Evolutionary conservation across 2,888 invertebrate genomes (phyloP), one percentile per base, ranked within the genome.

Genomic region (Synergus laeviventris): DNA sequence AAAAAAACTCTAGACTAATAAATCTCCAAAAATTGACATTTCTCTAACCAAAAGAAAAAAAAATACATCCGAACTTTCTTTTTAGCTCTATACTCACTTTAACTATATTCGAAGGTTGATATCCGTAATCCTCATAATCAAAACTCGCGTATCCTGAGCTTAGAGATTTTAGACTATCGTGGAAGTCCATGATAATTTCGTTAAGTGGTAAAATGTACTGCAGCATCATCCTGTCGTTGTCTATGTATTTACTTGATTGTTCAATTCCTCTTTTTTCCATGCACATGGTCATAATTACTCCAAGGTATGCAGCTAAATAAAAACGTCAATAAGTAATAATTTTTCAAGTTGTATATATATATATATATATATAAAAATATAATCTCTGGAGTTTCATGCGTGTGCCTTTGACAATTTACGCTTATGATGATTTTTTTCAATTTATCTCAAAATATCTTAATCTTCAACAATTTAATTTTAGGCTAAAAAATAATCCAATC

Each of bases 61-160:
- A 75, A 49, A 74, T 16, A 24, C 42, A 76, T 38, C 38, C 12
- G 21, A 70, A 11, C 11, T 59, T 42, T 21, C 8, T n/a, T 54
- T 18, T 56, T 2, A 12, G 21, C 12, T 59, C 12, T 24, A 76
- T 79, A 87, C 92, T 92, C 90, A 97, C 95, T 91, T 96, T 97
- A 0, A 95, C 95, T 85, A 99, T 92, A 78, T 95, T 92, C 79
- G 98, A 95, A 80, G 89, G 88, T 87, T 96, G 94, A 91, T 96
- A 99, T 1, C 97, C 98, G 86, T 94, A 91, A 88, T 97, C 96
- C 91, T 98, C 97, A 88, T 98, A 98, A 91, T 97, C 97, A 89
- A 98, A 98, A 89, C 97, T 97, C 1, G 98, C 99, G 92, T 97
- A 99, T 42, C 99, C 99, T 0, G 98, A 98, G 3, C 97, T 96